Base-by-base conservation (phyloP, 1,140 invertebrate species). In the Drosophila tropicalis region DNA sequence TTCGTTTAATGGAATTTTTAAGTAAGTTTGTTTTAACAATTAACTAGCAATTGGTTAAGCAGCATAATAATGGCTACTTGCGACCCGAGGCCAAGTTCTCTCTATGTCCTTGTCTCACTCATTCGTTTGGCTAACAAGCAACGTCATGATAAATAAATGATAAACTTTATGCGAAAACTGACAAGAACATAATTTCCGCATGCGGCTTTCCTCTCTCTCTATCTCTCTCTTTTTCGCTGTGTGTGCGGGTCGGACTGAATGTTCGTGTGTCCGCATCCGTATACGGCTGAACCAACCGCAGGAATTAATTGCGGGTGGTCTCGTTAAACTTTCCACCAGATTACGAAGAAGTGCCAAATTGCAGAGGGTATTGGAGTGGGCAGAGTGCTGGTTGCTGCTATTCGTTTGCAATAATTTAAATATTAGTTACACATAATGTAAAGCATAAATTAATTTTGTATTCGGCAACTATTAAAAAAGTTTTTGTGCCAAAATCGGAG, bases 351-450 rank as follows among this genome's bases (percentile, higher is more conserved):
- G 58, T 22, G 56, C 12, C 40, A 65, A 32, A 62, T 22, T 54
- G 58, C 17, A 6, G 58, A 32, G 5, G 10, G 19, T 19, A 17
- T 17, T 15, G n/a, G 15, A 15, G 5, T 22, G 25, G 32, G n/a
- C 15, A 17, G 41, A 19, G 34, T 19, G 63, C 32, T 65, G 13
- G 22, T 73, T 29, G 41, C 73, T 13, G 5, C 44, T 12, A 67
- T 79, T 79, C 75, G 76, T 72, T 72, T 79, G 75, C 64, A 74
- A 81, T 89, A 84, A 81, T 89, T 89, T 84, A 89, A 89, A 89
- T 89, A 89, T 89, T 81, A 89, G 84, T 89, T 89, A 89, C 77
- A 89, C 80, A 89, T 89, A 89, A 89, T 84, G 81, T 89, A 89
- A 84, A 79, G 84, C 84, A 89, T 89, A 89, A 89, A 89, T 89